A percentile compares a stretch with the other conserved stretches of the same genome.
phyloP scores from a whole-genome alignment of 2,113 vertebrate species.

The Vireo altiloquus region DNA sequence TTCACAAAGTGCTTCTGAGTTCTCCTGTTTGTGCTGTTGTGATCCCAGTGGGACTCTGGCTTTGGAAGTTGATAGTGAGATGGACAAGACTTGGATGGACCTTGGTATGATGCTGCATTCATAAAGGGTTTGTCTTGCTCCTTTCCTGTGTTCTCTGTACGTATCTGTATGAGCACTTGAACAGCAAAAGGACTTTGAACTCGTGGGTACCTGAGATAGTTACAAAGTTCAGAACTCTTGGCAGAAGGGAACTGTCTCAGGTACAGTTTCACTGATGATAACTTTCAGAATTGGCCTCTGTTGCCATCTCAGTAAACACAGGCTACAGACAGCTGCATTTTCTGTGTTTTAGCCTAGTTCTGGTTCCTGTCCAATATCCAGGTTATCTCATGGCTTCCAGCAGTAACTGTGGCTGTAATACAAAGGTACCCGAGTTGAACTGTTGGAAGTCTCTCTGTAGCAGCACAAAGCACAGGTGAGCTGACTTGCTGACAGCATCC shows the following conservation, averaged over 20 bases:
- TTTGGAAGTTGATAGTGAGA: background rate
- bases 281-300: background rate
- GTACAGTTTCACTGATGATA: background rate
- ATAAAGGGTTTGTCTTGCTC: background rate
- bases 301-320: background rate
- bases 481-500: background rate
- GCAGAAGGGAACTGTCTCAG: accelerated
- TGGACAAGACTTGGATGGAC: background rate
- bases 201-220: background rate
- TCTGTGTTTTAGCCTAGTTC: background rate
- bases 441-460: background rate
- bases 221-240: background rate
- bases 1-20: background rate
- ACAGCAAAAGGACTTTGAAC: background rate
- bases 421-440: background rate
- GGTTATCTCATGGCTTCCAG: background rate
- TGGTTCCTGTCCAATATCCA: background rate
- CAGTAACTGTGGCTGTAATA: background rate
- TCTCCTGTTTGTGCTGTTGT: background rate
- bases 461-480: background rate
- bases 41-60: too few species aligned
- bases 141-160: background rate
- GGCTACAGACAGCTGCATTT: background rate
- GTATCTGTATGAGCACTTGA: background rate
- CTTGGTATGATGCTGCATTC: background rate